These are phyloP conservation scores for Rhynchophorus ferrugineus DNA, from an alignment of 1,140 invertebrate species.

Conservation along the genomic window DNA sequence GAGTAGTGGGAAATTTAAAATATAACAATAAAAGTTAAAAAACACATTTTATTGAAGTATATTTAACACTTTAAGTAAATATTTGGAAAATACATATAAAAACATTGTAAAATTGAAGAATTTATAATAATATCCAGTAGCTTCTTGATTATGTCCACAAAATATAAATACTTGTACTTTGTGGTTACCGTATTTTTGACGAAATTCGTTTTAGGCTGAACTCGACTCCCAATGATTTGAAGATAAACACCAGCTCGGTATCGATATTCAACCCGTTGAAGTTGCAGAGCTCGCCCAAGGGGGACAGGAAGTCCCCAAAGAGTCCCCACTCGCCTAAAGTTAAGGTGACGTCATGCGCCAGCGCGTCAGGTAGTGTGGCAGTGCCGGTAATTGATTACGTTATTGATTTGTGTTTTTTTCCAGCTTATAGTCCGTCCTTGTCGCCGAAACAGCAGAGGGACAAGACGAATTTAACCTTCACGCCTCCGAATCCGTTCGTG, in stretches of 20 bases:
- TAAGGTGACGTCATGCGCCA: not conserved
- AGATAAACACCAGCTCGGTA: conserved; percentile 36
- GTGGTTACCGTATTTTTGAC: no score
- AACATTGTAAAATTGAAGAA: no score
- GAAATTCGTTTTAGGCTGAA: conserved; percentile 1
- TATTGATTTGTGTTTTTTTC: no score
- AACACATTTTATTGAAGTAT: no score
- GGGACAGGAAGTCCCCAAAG: conserved; percentile 35
- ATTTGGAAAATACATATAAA: no score
- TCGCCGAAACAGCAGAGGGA: conserved; percentile 31
- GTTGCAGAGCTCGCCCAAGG: conserved; percentile 34
- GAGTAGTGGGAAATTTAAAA: no score
- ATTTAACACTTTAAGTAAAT: no score
- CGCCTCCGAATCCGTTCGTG: conserved; percentile 47
- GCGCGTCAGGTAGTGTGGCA: not conserved
- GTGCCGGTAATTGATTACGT: no score
- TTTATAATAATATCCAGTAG: no score
- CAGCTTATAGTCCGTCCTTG: conserved; percentile 11
- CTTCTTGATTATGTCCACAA: no score
- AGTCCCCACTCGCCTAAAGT: conserved; percentile 35
- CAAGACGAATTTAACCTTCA: conserved; percentile 36
- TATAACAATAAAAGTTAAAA: no score
- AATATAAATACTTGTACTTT: no score
- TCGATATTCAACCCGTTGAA: conserved; percentile 39
- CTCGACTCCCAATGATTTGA: conserved; percentile 25